Percentiles rank a stretch among this genome's conserved stretches.
Conservation (phyloP, 1,140 invertebrate species). For the Cydia fagiglandana region DNA sequence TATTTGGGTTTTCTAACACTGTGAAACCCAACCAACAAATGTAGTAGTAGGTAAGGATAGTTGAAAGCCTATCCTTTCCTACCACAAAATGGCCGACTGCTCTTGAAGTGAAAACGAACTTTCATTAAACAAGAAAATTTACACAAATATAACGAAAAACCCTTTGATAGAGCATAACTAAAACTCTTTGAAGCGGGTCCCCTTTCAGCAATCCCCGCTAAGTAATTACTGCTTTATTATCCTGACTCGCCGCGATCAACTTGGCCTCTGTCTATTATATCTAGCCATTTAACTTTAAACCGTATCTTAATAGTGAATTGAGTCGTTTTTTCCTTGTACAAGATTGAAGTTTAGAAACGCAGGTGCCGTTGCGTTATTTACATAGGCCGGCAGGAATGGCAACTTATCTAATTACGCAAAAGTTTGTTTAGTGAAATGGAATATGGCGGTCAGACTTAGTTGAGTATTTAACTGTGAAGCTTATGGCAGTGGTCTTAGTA, state of each 20-base stretch:
- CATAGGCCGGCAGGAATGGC: neutral
- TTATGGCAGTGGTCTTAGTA: neutral
- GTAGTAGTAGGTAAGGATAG: no score
- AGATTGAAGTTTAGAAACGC: slow-evolving; percentile 1
- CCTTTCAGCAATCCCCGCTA: slow-evolving; percentile 23
- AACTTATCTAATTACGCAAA: slow-evolving; percentile 28
- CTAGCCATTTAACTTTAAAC: neutral
- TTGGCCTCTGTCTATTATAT: neutral
- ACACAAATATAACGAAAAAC: neutral
- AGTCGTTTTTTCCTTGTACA: neutral
- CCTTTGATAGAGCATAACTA: slow-evolving; percentile 21
- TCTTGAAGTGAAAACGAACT: neutral
- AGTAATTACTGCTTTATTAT: slow-evolving; percentile 27
- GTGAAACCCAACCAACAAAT: no score
- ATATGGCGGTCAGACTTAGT: neutral
- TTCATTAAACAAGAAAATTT: slow-evolving; percentile 1
- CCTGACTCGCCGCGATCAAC: neutral
- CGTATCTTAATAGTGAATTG: neutral
- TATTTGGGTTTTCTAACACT: no score
- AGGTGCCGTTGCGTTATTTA: slow-evolving; percentile 15
- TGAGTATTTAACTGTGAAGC: neutral
- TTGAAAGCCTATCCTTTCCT: neutral
- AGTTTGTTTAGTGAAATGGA: slow-evolving; percentile 16
- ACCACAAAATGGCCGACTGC: neutral
- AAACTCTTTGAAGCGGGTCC: slow-evolving; percentile 1